Percentiles rank a stretch among this genome's conserved stretches.
Conservation (phyloP, 1,140 invertebrate species). For the Vollenhovia emeryi region DNA sequence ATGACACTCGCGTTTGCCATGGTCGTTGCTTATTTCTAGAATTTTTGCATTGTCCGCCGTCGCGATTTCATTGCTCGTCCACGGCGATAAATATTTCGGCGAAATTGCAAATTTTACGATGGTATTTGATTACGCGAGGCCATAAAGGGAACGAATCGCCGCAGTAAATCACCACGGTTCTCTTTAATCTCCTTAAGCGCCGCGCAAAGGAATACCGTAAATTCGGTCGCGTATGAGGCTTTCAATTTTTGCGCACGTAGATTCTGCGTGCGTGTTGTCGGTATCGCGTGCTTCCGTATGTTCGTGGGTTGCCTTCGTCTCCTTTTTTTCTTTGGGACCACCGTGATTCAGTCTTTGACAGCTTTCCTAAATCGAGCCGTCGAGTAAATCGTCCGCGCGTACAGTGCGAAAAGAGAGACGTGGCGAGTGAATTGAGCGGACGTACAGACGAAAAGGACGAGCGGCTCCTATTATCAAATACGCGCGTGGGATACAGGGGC, state of each 20-base stretch:
- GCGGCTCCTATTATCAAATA: constrained; percentile 56
- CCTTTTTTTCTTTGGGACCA: background rate
- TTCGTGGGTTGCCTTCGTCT: background rate
- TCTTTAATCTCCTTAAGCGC: constrained; percentile 29
- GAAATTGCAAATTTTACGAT: constrained; percentile 36
- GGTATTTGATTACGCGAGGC: constrained; percentile 21
- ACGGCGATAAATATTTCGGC: constrained; percentile 27
- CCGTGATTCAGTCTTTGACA: constrained; percentile 56
- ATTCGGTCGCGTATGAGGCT: background rate
- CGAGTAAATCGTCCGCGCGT: constrained; percentile 24
- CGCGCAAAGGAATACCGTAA: background rate
- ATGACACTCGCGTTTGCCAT: background rate
- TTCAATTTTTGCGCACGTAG: constrained; percentile 6
- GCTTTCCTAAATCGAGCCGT: constrained; percentile 38
- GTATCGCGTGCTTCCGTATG: constrained; percentile 1
- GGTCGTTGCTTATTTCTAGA: background rate
- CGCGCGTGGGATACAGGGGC: background rate
- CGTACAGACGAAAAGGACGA: background rate
- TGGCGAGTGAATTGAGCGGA: constrained; percentile 16
- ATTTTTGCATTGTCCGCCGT: background rate
- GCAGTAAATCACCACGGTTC: constrained; percentile 1
- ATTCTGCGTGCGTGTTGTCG: background rate
- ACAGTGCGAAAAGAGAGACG: constrained; percentile 9
- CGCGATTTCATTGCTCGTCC: background rate
- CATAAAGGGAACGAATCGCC: background rate